Evolutionary conservation across 2,113 vertebrate genomes (phyloP).

Genomic region (Neogale vison): DNA sequence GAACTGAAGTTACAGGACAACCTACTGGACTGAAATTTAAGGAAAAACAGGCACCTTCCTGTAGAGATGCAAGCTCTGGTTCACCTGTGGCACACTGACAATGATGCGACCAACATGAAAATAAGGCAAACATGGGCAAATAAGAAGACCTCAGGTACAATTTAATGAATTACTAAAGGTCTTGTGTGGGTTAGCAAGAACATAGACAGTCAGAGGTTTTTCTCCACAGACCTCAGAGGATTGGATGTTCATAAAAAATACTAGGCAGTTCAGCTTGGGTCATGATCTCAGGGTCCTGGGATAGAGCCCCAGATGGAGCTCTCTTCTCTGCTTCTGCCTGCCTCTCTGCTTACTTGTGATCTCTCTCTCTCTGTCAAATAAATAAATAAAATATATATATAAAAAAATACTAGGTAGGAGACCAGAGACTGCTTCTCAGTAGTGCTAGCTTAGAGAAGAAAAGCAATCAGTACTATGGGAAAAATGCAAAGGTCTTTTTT

Average conservation of each 20-base stretch:
- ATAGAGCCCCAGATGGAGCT: too few relatives aligned
- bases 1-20: neutral
- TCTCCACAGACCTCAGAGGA: neutral
- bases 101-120: neutral
- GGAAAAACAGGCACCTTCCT: neutral
- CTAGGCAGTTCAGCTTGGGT: neutral
- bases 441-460: neutral
- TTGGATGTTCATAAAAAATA: neutral
- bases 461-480: neutral
- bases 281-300: too few relatives aligned
- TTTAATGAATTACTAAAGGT: constrained; percentile 29
- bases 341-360: too few relatives aligned
- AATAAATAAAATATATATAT: too few relatives aligned
- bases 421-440: neutral
- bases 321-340: too few relatives aligned
- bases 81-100: neutral
- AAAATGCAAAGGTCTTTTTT: neutral
- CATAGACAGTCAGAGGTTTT: neutral
- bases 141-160: constrained; percentile 3
- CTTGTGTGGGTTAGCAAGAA: neutral
- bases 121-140: too few relatives aligned
- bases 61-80: neutral
- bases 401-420: neutral
- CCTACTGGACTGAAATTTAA: neutral
- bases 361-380: too few relatives aligned